phyloP scores from a whole-genome alignment of 2,113 vertebrate genomes.

The Parus major region DNA sequence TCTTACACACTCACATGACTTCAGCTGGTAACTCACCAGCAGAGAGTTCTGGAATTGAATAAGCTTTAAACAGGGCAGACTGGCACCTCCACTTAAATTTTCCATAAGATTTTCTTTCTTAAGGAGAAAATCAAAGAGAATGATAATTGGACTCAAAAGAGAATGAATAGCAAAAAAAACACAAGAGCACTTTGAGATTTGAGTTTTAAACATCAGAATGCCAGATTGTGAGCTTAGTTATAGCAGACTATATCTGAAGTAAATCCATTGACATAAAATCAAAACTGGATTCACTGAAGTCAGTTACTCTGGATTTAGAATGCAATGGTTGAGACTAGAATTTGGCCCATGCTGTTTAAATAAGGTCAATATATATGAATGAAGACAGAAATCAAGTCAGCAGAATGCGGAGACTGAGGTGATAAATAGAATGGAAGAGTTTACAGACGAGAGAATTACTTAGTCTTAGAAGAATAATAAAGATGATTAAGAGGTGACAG shows the following conservation, averaged over 20 bases:
- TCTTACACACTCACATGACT: neutral
- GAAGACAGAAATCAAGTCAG: neutral
- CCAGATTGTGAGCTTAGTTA: neutral
- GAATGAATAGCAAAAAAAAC: neutral
- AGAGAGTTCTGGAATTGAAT: neutral
- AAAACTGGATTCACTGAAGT: neutral
- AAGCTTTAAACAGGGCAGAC: neutral
- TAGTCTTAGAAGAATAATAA: conserved; percentile 43
- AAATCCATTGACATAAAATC: neutral
- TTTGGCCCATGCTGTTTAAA: neutral
- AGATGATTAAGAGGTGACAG: conserved; percentile 43
- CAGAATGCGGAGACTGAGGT: neutral
- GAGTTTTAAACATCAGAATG: neutral
- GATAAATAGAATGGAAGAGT: conserved; percentile 27
- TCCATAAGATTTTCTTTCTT: neutral
- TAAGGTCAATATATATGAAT: neutral
- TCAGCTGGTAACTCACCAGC: neutral
- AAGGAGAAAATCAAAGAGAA: neutral
- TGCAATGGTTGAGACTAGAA: neutral
- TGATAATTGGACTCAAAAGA: neutral
- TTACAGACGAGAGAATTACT: conserved; percentile 7
- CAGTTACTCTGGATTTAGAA: neutral
- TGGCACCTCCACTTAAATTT: neutral
- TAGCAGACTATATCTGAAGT: neutral
- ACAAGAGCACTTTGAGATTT: neutral